Evolutionary conservation across 2,797 vertebrate species (phyloP).

Genomic region (Aeoliscus strigatus): DNA sequence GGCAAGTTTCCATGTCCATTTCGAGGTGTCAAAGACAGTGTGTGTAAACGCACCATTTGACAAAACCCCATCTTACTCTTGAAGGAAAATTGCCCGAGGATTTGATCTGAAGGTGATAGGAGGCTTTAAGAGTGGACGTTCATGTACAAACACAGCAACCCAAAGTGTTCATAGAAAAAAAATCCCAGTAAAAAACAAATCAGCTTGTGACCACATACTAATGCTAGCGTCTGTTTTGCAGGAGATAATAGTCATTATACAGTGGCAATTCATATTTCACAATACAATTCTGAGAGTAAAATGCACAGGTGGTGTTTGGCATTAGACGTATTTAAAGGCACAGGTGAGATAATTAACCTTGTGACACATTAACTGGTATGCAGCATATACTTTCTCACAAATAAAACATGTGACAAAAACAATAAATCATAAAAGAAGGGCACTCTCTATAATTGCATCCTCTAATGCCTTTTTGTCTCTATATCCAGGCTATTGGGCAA

Average conservation of each 20-base stretch:
- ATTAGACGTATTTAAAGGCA: background rate
- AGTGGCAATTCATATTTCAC: too few relatives aligned
- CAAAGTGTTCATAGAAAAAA: too few relatives aligned
- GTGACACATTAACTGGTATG: too few relatives aligned
- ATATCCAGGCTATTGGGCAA: background rate
- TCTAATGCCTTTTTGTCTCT: background rate
- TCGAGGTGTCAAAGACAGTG: constrained; percentile 21
- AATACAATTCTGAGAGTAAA: too few relatives aligned
- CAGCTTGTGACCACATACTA: too few relatives aligned
- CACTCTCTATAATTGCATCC: background rate
- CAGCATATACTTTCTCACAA: background rate
- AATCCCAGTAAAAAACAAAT: too few relatives aligned
- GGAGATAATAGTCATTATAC: too few relatives aligned
- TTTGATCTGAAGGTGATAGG: constrained; percentile 15
- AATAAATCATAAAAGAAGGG: background rate
- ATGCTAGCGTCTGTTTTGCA: too few relatives aligned
- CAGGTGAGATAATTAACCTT: too few relatives aligned
- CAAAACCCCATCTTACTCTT: constrained; percentile 12
- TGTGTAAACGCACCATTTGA: constrained; percentile 5
- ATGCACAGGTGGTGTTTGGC: constrained; percentile 6
- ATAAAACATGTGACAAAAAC: background rate
- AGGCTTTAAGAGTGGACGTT: constrained; percentile 21
- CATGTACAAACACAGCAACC: too few relatives aligned
- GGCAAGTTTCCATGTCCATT: constrained; percentile 41
- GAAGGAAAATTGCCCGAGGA: too few relatives aligned